Conservation (phyloP, 2,888 invertebrate species). For the Anticlea derivata region DNA sequence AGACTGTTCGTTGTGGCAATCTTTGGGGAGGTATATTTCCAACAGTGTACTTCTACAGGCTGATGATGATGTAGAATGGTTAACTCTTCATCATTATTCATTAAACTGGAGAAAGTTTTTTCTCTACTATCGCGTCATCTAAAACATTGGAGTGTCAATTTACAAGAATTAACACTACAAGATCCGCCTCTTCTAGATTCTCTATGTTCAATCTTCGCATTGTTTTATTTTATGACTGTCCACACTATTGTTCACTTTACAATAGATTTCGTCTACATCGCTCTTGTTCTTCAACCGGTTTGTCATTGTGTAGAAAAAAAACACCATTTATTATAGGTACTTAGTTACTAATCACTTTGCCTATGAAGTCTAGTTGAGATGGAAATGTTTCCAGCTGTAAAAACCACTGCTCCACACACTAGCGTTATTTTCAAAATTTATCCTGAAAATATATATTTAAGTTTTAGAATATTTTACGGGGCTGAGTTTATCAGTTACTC, state of each 20-base stretch:
- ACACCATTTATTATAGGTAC: constrained; percentile 43
- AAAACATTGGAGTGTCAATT: constrained; percentile 15
- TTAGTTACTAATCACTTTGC: too few relatives aligned
- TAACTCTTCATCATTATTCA: not conserved
- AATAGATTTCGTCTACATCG: constrained; percentile 62
- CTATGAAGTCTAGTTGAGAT: too few relatives aligned
- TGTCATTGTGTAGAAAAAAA: constrained; percentile 51
- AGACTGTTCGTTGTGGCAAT: too few relatives aligned
- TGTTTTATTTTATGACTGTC: constrained; percentile 70
- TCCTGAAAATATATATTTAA: too few relatives aligned
- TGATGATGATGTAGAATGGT: too few relatives aligned
- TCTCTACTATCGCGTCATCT: constrained; percentile 1
- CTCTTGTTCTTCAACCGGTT: constrained; percentile 58
- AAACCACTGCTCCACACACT: too few relatives aligned
- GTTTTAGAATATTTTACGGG: too few relatives aligned
- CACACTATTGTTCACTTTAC: constrained; percentile 66
- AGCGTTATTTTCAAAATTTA: too few relatives aligned
- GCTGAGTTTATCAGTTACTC: too few relatives aligned
- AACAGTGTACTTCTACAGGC: too few relatives aligned
- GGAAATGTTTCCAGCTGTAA: too few relatives aligned
- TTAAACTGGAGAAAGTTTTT: constrained; percentile 5
- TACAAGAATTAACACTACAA: constrained; percentile 32
- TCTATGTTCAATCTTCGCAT: constrained; percentile 56
- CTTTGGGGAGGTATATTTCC: too few relatives aligned
- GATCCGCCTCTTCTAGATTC: constrained; percentile 50